Evolutionary conservation across 2,113 vertebrate species (phyloP).

Genomic region (Sterna hirundo): DNA sequence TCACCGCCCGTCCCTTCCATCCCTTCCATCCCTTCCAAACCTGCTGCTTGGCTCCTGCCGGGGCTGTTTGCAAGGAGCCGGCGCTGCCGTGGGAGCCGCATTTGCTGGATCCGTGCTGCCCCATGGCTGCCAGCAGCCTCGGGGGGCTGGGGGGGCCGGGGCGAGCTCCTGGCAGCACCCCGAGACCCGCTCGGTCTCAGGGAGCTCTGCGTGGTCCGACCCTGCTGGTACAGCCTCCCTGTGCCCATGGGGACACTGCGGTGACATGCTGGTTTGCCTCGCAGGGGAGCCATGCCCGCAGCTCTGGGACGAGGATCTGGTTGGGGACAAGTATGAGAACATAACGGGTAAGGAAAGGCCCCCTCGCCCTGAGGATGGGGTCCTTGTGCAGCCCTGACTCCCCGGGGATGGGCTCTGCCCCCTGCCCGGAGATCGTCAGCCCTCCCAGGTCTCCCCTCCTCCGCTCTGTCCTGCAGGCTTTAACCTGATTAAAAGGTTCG

Average conservation of each 20-base stretch:
- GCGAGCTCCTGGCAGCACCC: neutral
- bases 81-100: neutral
- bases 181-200: fast-evolving
- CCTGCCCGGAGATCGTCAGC: neutral
- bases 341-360: constrained; percentile 64
- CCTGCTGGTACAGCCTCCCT: neutral
- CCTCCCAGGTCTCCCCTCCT: neutral
- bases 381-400: fast-evolving
- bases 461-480: constrained; percentile 77
- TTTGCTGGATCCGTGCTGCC: neutral
- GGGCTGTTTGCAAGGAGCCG: neutral
- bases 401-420: fast-evolving
- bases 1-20: neutral
- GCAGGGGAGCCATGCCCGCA: constrained; percentile 66
- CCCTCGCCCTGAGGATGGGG: fast-evolving
- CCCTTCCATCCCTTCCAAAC: neutral
- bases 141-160: fast-evolving
- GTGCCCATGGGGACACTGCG: fast-evolving
- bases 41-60: neutral
- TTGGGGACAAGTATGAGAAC: constrained; percentile 60
- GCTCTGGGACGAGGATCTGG: constrained; percentile 72
- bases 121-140: fast-evolving
- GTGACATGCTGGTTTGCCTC: neutral
- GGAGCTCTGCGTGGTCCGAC: neutral
- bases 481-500: constrained; percentile 89